Base-by-base conservation (phyloP, 2,113 vertebrate species). In the Burhinus oedicnemus region DNA sequence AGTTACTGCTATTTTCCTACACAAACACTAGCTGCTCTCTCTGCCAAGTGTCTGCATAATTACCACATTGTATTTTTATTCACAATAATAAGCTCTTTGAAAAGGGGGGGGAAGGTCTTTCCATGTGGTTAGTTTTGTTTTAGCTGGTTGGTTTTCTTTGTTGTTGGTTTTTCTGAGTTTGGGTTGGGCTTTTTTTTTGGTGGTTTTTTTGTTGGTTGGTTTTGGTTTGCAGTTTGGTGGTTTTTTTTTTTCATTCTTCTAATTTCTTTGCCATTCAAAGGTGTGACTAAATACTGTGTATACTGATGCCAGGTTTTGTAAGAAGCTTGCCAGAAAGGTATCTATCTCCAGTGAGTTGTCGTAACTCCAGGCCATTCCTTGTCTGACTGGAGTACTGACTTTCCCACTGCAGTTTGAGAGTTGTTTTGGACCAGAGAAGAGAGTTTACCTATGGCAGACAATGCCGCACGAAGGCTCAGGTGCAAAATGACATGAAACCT, bases 21-120 rank as follows among this genome's bases (percentile, higher is more conserved):
- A 17, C 70, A 71, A 93, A 92, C 86, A 64, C 69, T 69, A 26
- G 60, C 83, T 40, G 84, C 60, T 87, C 44, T 49, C 77, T 79
- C 61, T 91, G 92, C 96, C 94, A 78, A 93, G 52, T 3, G 4
- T 34, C 72, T 5, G 2, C 77, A 72, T 69, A 91, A 96, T 84
- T 30, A 85, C 26, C 42, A 42, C 95, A 80, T 83, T 95, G 91
- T 92, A 9, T 58, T 85, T 76, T 87, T 76, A 85, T 61, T 94
- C 70, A 76, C 84, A 95, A 94, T 87, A 87, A 83, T 49, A 60
- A 83, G 89, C 54, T 49, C 89, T 93, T 97, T 95, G 83, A 87
- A 71, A 79, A 62, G 18, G 25, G 27, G 20, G 6, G 11, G 14
- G 9, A 16, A 42, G 52, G 16, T 57, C 49, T 79, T 87, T 70